Evolutionary conservation across 30 jellyfish, hydroid and myxozoan species (phyloP), one percentile per base, ranked within the genome.

Genomic region (Hydractinia symbiolongicarpus): DNA sequence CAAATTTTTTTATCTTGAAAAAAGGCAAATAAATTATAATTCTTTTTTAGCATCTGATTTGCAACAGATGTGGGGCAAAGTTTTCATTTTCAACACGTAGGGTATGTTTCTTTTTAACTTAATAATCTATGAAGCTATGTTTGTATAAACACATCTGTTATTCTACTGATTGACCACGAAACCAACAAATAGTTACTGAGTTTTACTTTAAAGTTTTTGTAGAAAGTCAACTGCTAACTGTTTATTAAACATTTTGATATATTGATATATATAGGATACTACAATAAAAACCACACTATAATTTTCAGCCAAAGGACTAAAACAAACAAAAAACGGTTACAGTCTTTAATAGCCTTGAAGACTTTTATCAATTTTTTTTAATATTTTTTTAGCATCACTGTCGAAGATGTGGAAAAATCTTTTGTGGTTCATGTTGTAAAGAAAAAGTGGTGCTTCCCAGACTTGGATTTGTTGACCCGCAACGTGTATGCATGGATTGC

Each of bases 341-440:
- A 15, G 9, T 6, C 20, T 9, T 55, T 16, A 76, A 11, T 17
- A 15, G 20, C 13, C 52, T 16, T 50, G 21, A 5, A 53, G 6
- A 0, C 4, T 16, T 15, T 13, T 17, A 0, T 4, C 0, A 13
- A 4, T 60, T 1, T 64, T 10, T n/a, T 57, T 21, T 79, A 40
- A 30, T 30, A 58, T 67, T 67, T 3, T 79, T 71, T 71, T 56
- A 87, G 96, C 98, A 91, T 70, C 98, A 91, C 78, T 91, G 98
- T 78, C 75, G 98, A 60, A 81, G 95, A 20, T 91, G 98, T 91
- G 98, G 98, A 40, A 82, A 79, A 64, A 83, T 91, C 13, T 91
- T 20, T 82, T 91, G 98, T 69, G 88, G 89, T 13, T 73, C 73
- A 13, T 91, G 98, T 79, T 91, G 98, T 66, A 15, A 51, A 5